Base-by-base conservation (phyloP, 2,113 vertebrate species). In the Forbesichthys agassizii region DNA sequence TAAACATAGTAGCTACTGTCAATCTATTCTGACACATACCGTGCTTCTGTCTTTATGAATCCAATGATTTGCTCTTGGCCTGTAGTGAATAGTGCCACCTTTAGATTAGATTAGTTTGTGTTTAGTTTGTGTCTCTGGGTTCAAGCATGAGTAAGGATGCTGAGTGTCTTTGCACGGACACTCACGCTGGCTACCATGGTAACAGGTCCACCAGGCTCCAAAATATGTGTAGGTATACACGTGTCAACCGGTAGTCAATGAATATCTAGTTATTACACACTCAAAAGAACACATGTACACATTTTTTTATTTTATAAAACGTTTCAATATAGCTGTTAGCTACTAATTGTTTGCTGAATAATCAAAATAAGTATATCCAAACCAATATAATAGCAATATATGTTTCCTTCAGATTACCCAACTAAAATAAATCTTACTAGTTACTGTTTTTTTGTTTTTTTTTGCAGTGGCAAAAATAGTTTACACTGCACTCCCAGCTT, bases 101-200 rank as follows among this genome's bases (percentile, higher is more conserved):
- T 42, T 42, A 5, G 5, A 42, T 42, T 42, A 42, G n/a, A 69
- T 64, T 46, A 73, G 68, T 27, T 11, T 52, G 56, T 47, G 56
- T 52, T 49, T 13, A 10, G 13, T 13, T 1, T 27, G 10, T 18
- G 11, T 65, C 48, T 33, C 18, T 74, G 55, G 48, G 33, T 64
- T 61, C 69, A 80, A 74, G 67, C 58, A 64, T 60, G 61, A 72
- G 16, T 16, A 33, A 47, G 14, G 49, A 36, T 68, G 54, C 56
- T 65, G 42, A 64, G 74, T 70, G 72, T n/a, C 66, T 66, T 74
- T 55, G 60, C 27, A 66, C 66, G 52, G 63, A 69, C 68, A 73
- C 77, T 33, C 57, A 84, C 58, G 60, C 78, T 56, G 60, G 84
- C 49, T 80, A 48, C 76, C 78, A 83, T 85, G 71, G 85, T 48